These are phyloP conservation scores for Cephus cinctus DNA, from an alignment of 1,140 invertebrate species.

Conservation along the genomic window DNA sequence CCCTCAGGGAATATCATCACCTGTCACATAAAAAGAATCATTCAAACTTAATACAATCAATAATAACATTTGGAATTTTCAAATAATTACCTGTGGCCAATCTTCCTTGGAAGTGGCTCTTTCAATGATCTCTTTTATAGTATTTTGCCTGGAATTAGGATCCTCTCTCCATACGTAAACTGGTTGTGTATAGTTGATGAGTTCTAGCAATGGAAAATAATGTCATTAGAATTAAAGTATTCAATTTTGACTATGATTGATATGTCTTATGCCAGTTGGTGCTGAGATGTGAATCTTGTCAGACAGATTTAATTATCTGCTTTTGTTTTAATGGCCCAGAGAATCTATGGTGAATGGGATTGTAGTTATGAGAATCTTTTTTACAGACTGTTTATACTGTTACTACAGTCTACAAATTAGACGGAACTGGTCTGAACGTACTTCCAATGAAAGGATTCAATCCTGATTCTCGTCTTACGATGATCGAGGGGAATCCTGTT, in stretches of 20 bases:
- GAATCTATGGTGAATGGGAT: constrained; percentile 24
- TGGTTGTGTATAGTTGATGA: constrained; percentile 92
- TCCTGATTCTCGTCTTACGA: constrained; percentile 74
- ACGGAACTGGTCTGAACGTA: constrained; percentile 58
- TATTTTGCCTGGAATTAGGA: constrained; percentile 86
- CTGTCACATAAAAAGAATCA: constrained; percentile 51
- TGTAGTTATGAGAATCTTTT: not conserved
- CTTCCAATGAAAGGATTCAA: constrained; percentile 81
- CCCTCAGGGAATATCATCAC: constrained; percentile 95
- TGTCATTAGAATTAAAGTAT: not conserved
- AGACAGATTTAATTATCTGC: too few species aligned
- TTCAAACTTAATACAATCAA: constrained; percentile 1
- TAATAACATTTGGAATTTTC: not conserved
- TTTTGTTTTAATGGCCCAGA: too few species aligned
- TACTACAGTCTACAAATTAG: too few species aligned
- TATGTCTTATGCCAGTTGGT: too few species aligned
- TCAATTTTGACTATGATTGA: constrained; percentile 1
- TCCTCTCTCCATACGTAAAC: constrained; percentile 92
- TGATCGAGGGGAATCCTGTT: constrained; percentile 75
- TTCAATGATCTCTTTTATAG: constrained; percentile 86
- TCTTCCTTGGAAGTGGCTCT: constrained; percentile 79
- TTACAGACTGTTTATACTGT: not conserved
- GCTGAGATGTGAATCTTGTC: too few species aligned
- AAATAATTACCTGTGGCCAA: constrained; percentile 79
- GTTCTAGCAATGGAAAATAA: constrained; percentile 58